Percentiles rank a stretch among this genome's conserved stretches.
Conservation (phyloP, 2,888 invertebrate genomes). For the Slavum lentiscoides region DNA sequence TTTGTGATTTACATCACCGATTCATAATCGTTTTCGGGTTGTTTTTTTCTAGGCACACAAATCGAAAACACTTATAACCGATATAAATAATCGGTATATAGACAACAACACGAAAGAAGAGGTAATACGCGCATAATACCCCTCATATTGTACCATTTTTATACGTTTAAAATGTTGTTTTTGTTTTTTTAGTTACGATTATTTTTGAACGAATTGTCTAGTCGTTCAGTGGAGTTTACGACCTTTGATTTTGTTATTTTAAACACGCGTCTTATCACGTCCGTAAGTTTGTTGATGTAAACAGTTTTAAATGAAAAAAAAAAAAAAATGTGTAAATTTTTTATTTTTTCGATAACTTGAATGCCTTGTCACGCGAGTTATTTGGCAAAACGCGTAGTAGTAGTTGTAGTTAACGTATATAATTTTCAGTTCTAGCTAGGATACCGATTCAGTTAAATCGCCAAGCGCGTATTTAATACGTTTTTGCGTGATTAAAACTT, state of each 20-base stretch:
- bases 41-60: conserved; percentile 54
- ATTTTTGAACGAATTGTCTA: conserved; percentile 58
- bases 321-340: too few species aligned
- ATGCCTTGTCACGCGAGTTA: too few species aligned
- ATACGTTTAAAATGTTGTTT: background rate
- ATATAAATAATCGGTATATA: conserved; percentile 53
- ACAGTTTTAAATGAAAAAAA: too few species aligned
- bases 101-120: conserved; percentile 55
- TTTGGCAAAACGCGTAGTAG: too few species aligned
- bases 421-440: too few species aligned
- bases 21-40: background rate
- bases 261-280: conserved; percentile 58
- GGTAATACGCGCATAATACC: conserved; percentile 28
- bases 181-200: conserved; percentile 56
- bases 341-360: too few species aligned
- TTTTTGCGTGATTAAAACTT: too few species aligned
- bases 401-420: too few species aligned
- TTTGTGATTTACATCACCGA: too few species aligned
- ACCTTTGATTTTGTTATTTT: conserved; percentile 58
- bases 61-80: conserved; percentile 54
- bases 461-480: too few species aligned
- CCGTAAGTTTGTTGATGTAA: conserved; percentile 56
- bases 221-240: conserved; percentile 58
- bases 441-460: too few species aligned
- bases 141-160: too few species aligned